A percentile compares a stretch with the other conserved stretches of the same genome.
phyloP scores from a whole-genome alignment of 2,888 invertebrate species.

The Pediacus dermestoides region DNA sequence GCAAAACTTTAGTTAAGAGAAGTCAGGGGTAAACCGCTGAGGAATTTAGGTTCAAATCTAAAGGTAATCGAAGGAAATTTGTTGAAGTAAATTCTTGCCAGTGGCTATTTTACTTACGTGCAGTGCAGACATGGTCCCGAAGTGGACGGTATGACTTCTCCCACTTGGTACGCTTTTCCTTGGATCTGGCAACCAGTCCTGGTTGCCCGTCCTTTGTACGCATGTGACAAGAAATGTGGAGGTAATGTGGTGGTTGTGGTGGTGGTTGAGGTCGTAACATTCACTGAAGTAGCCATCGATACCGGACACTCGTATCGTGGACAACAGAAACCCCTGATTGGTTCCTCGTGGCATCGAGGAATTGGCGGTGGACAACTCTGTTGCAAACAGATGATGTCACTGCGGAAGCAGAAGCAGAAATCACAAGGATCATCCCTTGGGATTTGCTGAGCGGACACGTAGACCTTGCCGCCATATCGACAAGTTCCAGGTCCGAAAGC shows the following conservation, averaged over 20 bases:
- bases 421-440: slow-evolving; percentile 93
- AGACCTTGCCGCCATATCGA: slow-evolving; percentile 87
- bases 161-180: slow-evolving; percentile 80
- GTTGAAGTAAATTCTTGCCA: no score
- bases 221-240: slow-evolving; percentile 77
- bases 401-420: slow-evolving; percentile 95
- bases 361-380: slow-evolving; percentile 95
- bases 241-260: slow-evolving; percentile 83
- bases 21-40: background rate
- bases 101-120: slow-evolving; percentile 76
- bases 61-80: slow-evolving; percentile 1
- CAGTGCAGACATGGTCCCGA: slow-evolving; percentile 92
- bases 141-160: slow-evolving; percentile 78
- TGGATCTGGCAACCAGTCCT: slow-evolving; percentile 82
- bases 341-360: slow-evolving; percentile 86
- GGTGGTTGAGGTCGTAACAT: slow-evolving; percentile 82
- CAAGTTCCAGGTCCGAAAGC: slow-evolving; percentile 86
- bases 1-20: background rate
- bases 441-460: slow-evolving; percentile 92
- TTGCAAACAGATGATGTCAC: slow-evolving; percentile 91
- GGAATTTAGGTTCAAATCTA: no score
- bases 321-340: slow-evolving; percentile 91
- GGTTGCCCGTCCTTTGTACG: slow-evolving; percentile 71
- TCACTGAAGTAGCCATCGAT: slow-evolving; percentile 77
- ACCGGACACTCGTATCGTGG: slow-evolving; percentile 92